These are phyloP conservation scores for Mus spretus DNA, from an alignment of 2,797 vertebrate genomes.

Conservation along the genomic window DNA sequence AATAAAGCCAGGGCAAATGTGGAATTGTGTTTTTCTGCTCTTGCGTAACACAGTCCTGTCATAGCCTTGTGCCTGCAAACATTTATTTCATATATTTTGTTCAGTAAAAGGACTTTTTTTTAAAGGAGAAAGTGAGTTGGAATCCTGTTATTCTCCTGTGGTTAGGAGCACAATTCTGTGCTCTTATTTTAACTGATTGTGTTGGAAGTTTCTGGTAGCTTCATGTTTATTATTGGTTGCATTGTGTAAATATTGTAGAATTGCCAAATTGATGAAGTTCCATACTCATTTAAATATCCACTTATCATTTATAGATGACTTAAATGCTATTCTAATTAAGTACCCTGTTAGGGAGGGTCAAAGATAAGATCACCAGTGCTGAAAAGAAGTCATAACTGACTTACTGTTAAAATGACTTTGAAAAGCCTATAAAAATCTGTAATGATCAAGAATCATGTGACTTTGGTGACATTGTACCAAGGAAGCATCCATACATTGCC, in stretches of 20 bases:
- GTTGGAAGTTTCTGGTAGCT: neutral
- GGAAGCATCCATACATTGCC: neutral
- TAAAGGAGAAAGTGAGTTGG: neutral
- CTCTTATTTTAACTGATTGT: neutral
- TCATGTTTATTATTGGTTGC: neutral
- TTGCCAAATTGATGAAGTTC: neutral
- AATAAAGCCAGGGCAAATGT: neutral
- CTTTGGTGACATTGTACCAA: constrained; percentile 24
- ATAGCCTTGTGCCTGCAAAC: neutral
- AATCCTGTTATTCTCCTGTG: neutral
- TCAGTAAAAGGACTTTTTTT: neutral
- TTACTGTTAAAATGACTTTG: neutral
- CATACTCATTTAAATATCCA: neutral
- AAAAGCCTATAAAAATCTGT: neutral
- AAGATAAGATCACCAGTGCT: neutral
- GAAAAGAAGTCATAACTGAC: neutral
- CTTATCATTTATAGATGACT: neutral
- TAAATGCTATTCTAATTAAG: neutral
- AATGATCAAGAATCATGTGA: neutral
- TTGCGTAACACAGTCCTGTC: neutral
- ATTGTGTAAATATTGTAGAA: neutral
- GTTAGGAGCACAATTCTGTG: neutral
- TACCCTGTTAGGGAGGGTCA: neutral
- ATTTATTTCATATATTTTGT: neutral
- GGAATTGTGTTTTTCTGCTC: neutral